Evolutionary conservation across 2,113 vertebrate genomes (phyloP).

Genomic region (Canis aureus): DNA sequence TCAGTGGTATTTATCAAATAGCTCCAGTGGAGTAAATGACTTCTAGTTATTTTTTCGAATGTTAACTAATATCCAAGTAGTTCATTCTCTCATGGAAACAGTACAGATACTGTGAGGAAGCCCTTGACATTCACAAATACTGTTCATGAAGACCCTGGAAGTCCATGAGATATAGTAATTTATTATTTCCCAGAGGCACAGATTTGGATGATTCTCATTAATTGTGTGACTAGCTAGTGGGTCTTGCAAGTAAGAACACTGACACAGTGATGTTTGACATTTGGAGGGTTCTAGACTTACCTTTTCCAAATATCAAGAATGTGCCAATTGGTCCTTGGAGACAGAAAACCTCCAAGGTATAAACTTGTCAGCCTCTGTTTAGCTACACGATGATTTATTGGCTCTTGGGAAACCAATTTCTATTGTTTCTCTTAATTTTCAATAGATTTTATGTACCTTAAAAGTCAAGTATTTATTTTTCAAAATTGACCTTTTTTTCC

Average conservation of each 20-base stretch:
- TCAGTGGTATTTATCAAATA: slow-evolving; percentile 47
- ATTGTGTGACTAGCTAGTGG: not conserved
- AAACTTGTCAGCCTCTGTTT: not conserved
- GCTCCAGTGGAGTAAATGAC: not conserved
- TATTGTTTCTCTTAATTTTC: slow-evolving; percentile 1
- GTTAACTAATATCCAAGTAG: not conserved
- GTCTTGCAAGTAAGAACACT: not conserved
- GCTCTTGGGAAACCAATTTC: not conserved
- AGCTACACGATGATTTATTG: not conserved
- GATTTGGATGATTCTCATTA: not conserved
- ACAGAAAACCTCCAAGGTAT: not conserved
- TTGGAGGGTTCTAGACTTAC: not conserved
- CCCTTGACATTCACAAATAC: not conserved
- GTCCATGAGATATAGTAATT: not conserved
- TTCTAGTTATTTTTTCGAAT: slow-evolving; percentile 20
- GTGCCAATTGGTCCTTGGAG: not conserved
- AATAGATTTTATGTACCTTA: not conserved
- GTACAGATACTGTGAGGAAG: not conserved
- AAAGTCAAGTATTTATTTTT: not conserved
- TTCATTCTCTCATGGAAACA: slow-evolving; percentile 21
- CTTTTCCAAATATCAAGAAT: not conserved
- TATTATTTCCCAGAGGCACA: not conserved
- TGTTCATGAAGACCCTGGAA: not conserved
- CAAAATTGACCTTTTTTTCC: not conserved
- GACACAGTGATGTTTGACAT: not conserved